A percentile compares a stretch with the other conserved stretches of the same genome.
These are phyloP conservation scores for Oxystoma pomonae DNA, from an alignment of 2,888 invertebrate species.

Conservation along the genomic window DNA sequence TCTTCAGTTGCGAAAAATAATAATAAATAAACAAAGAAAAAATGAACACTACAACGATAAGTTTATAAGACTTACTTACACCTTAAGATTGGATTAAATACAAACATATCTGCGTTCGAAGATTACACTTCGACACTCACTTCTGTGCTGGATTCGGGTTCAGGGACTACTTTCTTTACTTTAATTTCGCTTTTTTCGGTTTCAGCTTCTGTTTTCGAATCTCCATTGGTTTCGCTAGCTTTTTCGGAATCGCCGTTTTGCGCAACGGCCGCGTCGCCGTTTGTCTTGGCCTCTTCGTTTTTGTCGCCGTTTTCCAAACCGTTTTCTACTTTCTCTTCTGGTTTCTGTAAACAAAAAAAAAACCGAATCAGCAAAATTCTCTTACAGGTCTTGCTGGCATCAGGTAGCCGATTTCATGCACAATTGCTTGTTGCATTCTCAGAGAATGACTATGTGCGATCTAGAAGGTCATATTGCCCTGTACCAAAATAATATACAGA, in stretches of 20 bases:
- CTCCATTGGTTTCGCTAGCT: constrained; percentile 33
- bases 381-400: no score
- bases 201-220: constrained; percentile 32
- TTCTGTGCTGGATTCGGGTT: constrained; percentile 4
- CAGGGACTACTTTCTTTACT: constrained; percentile 2
- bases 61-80: neutral
- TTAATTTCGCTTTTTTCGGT: constrained; percentile 15
- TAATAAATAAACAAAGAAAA: neutral
- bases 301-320: constrained; percentile 9
- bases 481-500: no score
- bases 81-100: neutral
- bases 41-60: neutral
- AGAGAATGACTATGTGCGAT: no score
- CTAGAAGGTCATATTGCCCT: no score
- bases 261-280: constrained; percentile 17
- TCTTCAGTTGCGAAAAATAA: neutral
- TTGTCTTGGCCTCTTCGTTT: constrained; percentile 22
- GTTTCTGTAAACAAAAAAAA: neutral
- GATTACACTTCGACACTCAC: constrained; percentile 34
- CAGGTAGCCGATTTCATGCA: no score
- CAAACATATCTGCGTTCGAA: neutral
- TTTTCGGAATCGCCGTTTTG: constrained; percentile 19
- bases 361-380: no score
- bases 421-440: no score
- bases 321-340: constrained; percentile 15